Conservation (phyloP, 1,140 invertebrate species). For the Metopolophium dirhodum region DNA sequence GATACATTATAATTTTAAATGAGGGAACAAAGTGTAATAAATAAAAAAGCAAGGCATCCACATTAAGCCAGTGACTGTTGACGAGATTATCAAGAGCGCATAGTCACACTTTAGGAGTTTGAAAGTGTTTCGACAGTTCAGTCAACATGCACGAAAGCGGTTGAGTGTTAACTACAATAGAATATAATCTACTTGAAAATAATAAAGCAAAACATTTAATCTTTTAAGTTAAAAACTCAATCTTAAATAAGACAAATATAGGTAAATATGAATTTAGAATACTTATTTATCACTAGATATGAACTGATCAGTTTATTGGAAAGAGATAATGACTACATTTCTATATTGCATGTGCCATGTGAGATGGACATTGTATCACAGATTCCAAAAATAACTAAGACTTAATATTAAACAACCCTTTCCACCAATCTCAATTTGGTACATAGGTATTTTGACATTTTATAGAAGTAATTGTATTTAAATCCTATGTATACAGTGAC, state of each 20-base stretch:
- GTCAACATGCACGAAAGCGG: too few relatives aligned
- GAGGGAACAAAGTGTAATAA: too few relatives aligned
- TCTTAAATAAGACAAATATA: neutral
- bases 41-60: too few relatives aligned
- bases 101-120: too few relatives aligned
- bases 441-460: neutral
- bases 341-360: neutral
- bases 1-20: too few relatives aligned
- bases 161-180: neutral
- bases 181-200: neutral
- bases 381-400: neutral
- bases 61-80: too few relatives aligned
- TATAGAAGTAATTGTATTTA: neutral
- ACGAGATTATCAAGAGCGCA: too few relatives aligned
- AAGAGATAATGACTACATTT: neutral
- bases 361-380: neutral
- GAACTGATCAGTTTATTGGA: neutral
- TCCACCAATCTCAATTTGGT: neutral
- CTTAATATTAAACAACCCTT: neutral
- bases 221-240: neutral
- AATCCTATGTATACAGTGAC: neutral
- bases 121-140: too few relatives aligned
- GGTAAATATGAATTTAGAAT: neutral
- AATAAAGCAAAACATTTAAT: neutral
- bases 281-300: neutral